Percentiles rank a stretch among this genome's conserved stretches.
phyloP scores from a whole-genome alignment of 2,797 vertebrate species.

The Channa striata region DNA sequence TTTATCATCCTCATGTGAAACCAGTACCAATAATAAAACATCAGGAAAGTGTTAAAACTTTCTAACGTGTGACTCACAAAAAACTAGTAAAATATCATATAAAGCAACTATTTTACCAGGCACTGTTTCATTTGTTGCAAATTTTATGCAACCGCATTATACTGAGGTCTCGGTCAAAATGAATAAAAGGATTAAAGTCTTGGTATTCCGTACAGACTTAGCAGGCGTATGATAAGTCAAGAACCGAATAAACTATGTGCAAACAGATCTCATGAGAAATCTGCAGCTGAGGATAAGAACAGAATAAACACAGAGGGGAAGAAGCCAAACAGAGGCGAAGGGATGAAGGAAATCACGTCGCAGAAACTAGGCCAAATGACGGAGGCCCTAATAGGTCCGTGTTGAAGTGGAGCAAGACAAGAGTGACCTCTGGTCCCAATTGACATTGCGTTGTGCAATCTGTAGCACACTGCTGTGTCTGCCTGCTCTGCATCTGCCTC shows the following conservation, averaged over 20 bases:
- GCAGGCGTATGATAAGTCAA: not conserved
- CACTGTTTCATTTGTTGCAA: not conserved
- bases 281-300: slow-evolving; percentile 8
- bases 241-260: not conserved
- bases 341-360: slow-evolving; percentile 4
- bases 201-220: not conserved
- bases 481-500: slow-evolving; percentile 7
- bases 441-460: slow-evolving; percentile 52
- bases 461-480: slow-evolving; percentile 28
- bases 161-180: not conserved
- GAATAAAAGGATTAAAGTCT: not conserved
- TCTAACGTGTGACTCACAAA: not conserved
- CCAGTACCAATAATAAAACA: not conserved
- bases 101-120: not conserved
- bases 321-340: not conserved
- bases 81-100: no score
- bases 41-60: not conserved
- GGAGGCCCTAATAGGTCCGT: slow-evolving; percentile 35
- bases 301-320: slow-evolving; percentile 1
- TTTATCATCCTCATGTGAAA: not conserved
- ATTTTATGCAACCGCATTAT: not conserved
- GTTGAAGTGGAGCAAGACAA: slow-evolving; percentile 36
- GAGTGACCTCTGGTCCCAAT: slow-evolving; percentile 33
- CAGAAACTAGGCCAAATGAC: slow-evolving; percentile 36
- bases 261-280: not conserved